phyloP scores from a whole-genome alignment of 2,797 vertebrate species.

The Melanotaenia nigrans region DNA sequence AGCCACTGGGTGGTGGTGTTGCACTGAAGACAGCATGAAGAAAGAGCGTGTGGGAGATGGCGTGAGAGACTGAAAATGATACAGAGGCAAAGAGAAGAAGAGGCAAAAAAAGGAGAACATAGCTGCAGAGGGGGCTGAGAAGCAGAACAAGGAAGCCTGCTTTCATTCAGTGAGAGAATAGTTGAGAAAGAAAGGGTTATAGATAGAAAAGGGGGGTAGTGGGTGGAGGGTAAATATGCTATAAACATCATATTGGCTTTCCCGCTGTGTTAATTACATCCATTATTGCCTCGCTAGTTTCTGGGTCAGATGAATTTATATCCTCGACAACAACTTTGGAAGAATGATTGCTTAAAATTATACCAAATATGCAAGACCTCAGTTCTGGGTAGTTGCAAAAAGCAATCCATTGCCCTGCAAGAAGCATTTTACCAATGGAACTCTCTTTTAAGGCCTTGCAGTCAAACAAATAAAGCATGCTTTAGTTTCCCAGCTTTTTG shows the following conservation, averaged over 20 bases:
- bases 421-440: constrained; percentile 51
- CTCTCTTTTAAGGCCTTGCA: constrained; percentile 39
- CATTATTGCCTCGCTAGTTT: constrained; percentile 65
- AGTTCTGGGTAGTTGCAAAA: constrained; percentile 50
- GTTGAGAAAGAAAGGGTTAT: constrained; percentile 26
- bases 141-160: neutral
- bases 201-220: neutral
- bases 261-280: constrained; percentile 69
- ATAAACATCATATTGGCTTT: constrained; percentile 57
- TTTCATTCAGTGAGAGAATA: constrained; percentile 24
- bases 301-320: constrained; percentile 63
- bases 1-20: constrained; percentile 77
- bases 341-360: constrained; percentile 59
- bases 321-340: constrained; percentile 52
- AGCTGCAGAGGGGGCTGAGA: constrained; percentile 1
- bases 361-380: constrained; percentile 42
- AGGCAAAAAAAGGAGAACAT: neutral
- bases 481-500: constrained; percentile 32
- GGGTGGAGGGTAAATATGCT: constrained; percentile 39
- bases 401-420: constrained; percentile 39
- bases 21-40: constrained; percentile 45
- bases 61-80: constrained; percentile 33
- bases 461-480: constrained; percentile 24
- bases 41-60: neutral
- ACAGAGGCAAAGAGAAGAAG: constrained; percentile 32